A percentile compares a stretch with the other conserved stretches of the same genome.
Conservation (phyloP, 2,113 vertebrate genomes). For the Turdus rufiventris region DNA sequence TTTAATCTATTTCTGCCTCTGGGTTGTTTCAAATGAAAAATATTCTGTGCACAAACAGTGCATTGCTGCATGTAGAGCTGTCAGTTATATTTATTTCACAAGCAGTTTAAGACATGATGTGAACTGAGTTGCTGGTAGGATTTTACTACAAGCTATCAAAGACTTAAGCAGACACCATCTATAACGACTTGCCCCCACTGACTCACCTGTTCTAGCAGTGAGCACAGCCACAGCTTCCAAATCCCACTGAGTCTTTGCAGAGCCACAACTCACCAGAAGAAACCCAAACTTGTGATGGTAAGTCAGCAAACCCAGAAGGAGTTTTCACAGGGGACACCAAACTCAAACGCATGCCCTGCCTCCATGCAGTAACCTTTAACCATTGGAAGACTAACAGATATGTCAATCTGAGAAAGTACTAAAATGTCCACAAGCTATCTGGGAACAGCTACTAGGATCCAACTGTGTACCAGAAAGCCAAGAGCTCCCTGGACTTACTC, state of each 20-base stretch:
- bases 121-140: not conserved
- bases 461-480: not conserved
- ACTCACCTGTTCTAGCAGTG: accelerated
- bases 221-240: not conserved
- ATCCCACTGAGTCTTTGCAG: accelerated
- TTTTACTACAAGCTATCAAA: slow-evolving; percentile 18
- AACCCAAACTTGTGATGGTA: accelerated
- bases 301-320: not conserved
- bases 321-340: not conserved
- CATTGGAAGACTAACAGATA: not conserved
- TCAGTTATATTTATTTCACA: slow-evolving; percentile 13
- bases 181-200: not conserved
- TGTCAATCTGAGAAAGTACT: accelerated
- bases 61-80: not conserved
- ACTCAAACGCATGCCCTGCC: not conserved
- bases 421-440: not conserved
- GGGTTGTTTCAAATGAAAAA: not conserved
- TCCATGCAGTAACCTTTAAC: not conserved
- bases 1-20: not conserved
- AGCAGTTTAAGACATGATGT: not conserved
- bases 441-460: not conserved
- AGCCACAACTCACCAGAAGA: not conserved
- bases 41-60: not conserved
- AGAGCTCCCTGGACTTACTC: not conserved
- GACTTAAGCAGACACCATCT: not conserved